Evolutionary conservation across 2,113 vertebrate genomes (phyloP), one percentile per base, ranked within the genome.

Genomic region (Gopherus evgoodei): DNA sequence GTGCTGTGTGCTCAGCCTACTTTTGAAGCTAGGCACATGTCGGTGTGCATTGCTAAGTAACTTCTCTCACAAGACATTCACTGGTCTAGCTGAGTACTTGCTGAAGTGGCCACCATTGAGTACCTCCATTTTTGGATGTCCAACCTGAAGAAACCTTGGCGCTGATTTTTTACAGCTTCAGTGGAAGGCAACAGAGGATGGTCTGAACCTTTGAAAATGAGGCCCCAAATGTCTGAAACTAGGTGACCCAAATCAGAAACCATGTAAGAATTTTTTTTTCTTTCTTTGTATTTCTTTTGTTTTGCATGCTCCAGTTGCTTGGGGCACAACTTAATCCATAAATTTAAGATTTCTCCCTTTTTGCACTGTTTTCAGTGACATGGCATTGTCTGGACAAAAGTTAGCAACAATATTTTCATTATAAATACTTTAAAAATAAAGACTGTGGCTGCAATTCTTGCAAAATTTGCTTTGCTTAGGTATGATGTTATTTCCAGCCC

Each of bases 31-130:
- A 38, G 7, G n/a, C 38, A 42, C 35, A 82, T 27, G 9, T 42
- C 42, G n/a, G n/a, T 42, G 13, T 17, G 19, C 54, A 53, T 4
- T 4, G 1, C 47, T 29, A 9, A 3, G 2, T 13, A 29, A 62
- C 8, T 50, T 44, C 65, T 31, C 11, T 0, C 1, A 42, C 22
- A 75, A 24, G n/a, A 10, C 44, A 44, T 42, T n/a, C 42, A 14
- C 9, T 16, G n/a, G 42, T 8, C 7, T 35, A 11, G 24, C 14
- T 49, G 22, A 56, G 1, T 8, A 25, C 11, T 3, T 11, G 25
- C 29, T 38, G 4, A 25, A 56, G 19, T n/a, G 35, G 62, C 62
- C 62, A n/a, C 13, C 44, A 79, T 81, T 57, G 88, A 11, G 38
- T 81, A 42, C 11, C 16, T 89, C 49, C 38, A 52, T 29, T 80